Evolutionary conservation across 1,140 invertebrate genomes (phyloP).

Genomic region (Bactericera cockerelli): DNA sequence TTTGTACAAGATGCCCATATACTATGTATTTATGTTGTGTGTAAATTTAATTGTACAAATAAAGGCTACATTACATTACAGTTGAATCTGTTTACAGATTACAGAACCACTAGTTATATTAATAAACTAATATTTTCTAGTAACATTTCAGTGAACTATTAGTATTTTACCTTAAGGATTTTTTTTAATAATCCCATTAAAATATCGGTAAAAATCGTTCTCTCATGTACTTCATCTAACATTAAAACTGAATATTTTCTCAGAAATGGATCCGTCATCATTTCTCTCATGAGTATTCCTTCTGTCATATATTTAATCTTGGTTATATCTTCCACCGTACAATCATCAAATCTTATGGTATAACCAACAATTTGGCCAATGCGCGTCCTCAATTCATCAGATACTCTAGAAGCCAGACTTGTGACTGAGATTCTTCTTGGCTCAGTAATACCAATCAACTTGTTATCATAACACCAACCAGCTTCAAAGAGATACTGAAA

Average conservation of each 20-base stretch:
- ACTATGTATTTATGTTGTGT: too few relatives aligned
- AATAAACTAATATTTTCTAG: too few relatives aligned
- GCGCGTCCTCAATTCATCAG: slow-evolving; percentile 66
- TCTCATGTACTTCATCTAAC: slow-evolving; percentile 92
- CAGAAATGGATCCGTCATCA: slow-evolving; percentile 86
- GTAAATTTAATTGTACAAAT: too few relatives aligned
- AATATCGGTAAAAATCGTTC: slow-evolving; percentile 84
- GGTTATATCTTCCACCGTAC: slow-evolving; percentile 44
- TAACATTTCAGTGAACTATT: too few relatives aligned
- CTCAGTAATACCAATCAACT: slow-evolving; percentile 73
- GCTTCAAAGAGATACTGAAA: slow-evolving; percentile 76
- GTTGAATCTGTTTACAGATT: too few relatives aligned
- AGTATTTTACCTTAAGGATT: slow-evolving; percentile 60
- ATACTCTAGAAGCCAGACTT: slow-evolving; percentile 73
- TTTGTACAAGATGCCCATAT: too few relatives aligned
- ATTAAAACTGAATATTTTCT: slow-evolving; percentile 80
- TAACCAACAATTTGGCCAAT: slow-evolving; percentile 83
- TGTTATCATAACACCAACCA: slow-evolving; percentile 62
- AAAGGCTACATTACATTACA: too few relatives aligned
- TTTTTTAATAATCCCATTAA: slow-evolving; percentile 88
- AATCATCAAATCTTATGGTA: slow-evolving; percentile 79
- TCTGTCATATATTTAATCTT: slow-evolving; percentile 94
- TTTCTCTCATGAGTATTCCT: slow-evolving; percentile 83
- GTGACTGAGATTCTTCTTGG: slow-evolving; percentile 82
- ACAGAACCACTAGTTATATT: too few relatives aligned